Conservation (phyloP, 2,888 invertebrate genomes). For the Cantharis nigra region DNA sequence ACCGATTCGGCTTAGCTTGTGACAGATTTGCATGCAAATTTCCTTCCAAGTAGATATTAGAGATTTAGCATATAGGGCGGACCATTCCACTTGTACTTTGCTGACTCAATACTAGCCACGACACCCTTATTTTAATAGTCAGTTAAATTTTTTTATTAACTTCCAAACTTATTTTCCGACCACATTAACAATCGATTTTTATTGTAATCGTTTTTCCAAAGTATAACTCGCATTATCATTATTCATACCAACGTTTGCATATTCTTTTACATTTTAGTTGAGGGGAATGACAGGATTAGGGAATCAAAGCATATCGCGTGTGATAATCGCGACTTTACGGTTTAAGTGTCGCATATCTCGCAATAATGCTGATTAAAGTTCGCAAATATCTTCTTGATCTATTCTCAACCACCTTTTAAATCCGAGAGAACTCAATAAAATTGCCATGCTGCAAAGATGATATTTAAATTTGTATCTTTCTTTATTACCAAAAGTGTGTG, state of each 20-base stretch:
- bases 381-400: conserved; percentile 25
- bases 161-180: neutral
- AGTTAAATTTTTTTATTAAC: neutral
- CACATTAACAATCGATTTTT: neutral
- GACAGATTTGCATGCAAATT: conserved; percentile 56
- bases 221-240: conserved; percentile 35
- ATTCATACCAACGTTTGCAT: conserved; percentile 24
- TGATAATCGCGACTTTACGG: conserved; percentile 52
- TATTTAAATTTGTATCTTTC: neutral
- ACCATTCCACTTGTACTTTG: conserved; percentile 27
- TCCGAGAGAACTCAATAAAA: conserved; percentile 1
- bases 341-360: conserved; percentile 45
- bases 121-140: neutral
- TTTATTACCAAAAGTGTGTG: neutral
- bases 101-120: conserved; percentile 20
- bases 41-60: conserved; percentile 53
- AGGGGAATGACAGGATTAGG: conserved; percentile 36
- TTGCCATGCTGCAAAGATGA: neutral
- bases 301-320: conserved; percentile 49
- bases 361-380: conserved; percentile 47
- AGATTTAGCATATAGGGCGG: conserved; percentile 49
- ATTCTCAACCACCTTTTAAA: conserved; percentile 21
- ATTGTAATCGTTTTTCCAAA: conserved; percentile 17
- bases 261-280: conserved; percentile 24
- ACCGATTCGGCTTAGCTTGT: conserved; percentile 53